Base-by-base conservation (phyloP, 2,888 invertebrate species). In the Coenonympha arcania region DNA sequence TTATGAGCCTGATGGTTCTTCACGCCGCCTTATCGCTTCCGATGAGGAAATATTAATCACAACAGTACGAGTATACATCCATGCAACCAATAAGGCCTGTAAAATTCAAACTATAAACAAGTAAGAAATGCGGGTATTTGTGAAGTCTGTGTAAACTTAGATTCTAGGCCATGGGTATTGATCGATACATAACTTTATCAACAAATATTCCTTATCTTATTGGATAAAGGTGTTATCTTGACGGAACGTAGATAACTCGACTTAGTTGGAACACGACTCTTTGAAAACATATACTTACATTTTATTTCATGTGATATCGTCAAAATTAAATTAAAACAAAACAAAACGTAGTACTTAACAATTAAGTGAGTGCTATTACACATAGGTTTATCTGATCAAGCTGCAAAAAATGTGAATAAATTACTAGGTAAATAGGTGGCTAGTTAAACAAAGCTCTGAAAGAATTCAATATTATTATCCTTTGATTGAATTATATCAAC, bases 151-250 rank as follows among this genome's bases (percentile, higher is more conserved):
- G 56, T 52, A 55, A 57, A 59, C 59, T 48, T 52, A 50, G 50
- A 56, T 61, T 66, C 62, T 65, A 65, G 68, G 66, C 56, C 65
- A 60, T 46, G 48, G 54, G 52, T 56, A 62, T 58, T 59, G 64
- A 65, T 65, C 62, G 61, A 60, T 65, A 63, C 60, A 58, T 55
- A 55, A 55, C 57, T 53, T 53, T 51, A 55, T 56, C 47, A 59
- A 65, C 64, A 63, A 59, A 64, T 63, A 61, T 53, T 52, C 65
- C 75, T 76, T 76, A 76, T 65, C 51, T 63, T 52, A 36, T 49
- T 53, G 66, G 68, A 65, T 71, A 70, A 62, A 71, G 68, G 66
- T 60, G 64, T 74, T 78, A 79, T 79, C 79, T 70, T 55, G 54
- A 57, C 57, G 53, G 33, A 52, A 58, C 59, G 54, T 52, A 64